phyloP scores from a whole-genome alignment of 2,113 vertebrate genomes.

The Numenius arquata region DNA sequence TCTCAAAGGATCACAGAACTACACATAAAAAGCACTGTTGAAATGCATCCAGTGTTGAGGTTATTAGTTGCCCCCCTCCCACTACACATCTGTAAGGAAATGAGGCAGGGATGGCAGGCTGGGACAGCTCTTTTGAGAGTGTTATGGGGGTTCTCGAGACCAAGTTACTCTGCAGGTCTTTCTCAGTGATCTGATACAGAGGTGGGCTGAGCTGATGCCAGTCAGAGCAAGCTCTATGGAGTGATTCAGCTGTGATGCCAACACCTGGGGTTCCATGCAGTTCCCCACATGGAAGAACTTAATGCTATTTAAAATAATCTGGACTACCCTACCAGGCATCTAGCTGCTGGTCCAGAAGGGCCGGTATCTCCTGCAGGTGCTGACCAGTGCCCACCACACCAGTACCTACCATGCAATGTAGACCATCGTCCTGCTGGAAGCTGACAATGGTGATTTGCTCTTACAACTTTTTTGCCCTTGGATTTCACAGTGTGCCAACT shows the following conservation, averaged over 20 bases:
- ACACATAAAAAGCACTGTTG: neutral
- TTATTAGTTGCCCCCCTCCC: neutral
- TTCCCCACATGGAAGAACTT: neutral
- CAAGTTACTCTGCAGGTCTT: neutral
- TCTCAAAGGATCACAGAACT: constrained; percentile 41
- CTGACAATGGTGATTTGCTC: neutral
- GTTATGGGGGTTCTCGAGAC: neutral
- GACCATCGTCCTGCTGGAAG: neutral
- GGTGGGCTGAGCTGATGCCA: neutral
- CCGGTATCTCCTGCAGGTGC: neutral
- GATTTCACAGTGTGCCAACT: neutral
- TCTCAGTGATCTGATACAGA: neutral
- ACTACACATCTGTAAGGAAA: neutral
- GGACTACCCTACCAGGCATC: neutral
- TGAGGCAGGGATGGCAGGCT: neutral
- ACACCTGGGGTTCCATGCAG: neutral
- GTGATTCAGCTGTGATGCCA: neutral
- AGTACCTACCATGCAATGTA: neutral
- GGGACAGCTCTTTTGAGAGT: neutral
- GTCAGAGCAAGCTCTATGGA: neutral
- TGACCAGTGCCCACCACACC: neutral
- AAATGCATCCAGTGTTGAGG: neutral
- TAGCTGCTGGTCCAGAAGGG: neutral
- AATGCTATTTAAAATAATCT: neutral
- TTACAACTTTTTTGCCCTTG: neutral